Evolutionary conservation across 2,888 invertebrate species (phyloP), one percentile per base, ranked within the genome.

Genomic region (Balanococcus diminutus): DNA sequence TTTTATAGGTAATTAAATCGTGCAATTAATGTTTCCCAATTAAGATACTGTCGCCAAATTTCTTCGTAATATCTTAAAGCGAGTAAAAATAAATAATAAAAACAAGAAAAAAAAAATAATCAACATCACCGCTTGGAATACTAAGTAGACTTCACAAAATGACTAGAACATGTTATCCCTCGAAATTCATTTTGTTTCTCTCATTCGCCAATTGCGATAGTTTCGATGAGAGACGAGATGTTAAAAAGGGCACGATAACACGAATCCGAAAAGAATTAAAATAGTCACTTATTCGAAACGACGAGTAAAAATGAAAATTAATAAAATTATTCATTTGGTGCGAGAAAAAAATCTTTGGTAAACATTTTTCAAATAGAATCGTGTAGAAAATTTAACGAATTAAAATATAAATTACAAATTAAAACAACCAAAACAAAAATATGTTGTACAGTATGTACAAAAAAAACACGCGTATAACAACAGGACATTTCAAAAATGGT

Each of bases 401-500:
- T 28, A 67, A 28, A 2, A 67, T 28, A 28, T 67, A 67, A 28
- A 28, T 67, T 67, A 67, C 16, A 67, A 28, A 67, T 67, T 67
- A 28, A 67, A 67, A 67, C 67, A 67, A 67, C 67, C 67, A 67
- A 67, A 67, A 67, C 67, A 67, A 28, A 67, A 67, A 67, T 67
- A 67, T 4, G 5, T 9, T 14, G 16, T 56, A 56, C 25, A 67
- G 16, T 67, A 67, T 67, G 67, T 67, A 67, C 67, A 67, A 67
- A n/a, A n/a, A 46, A 61, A 67, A 56, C 56, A n/a, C 28, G 28
- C 67, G 28, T 67, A 28, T 67, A 67, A 67, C 67, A 67, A 67
- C 67, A 67, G 67, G 67, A 67, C 67, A 67, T 28, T 67, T 67
- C 67, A 67, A 67, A 56, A 67, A 67, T 67, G 67, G 67, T 67